Conservation (phyloP, 1,140 invertebrate genomes). For the Drosophila miranda region DNA sequence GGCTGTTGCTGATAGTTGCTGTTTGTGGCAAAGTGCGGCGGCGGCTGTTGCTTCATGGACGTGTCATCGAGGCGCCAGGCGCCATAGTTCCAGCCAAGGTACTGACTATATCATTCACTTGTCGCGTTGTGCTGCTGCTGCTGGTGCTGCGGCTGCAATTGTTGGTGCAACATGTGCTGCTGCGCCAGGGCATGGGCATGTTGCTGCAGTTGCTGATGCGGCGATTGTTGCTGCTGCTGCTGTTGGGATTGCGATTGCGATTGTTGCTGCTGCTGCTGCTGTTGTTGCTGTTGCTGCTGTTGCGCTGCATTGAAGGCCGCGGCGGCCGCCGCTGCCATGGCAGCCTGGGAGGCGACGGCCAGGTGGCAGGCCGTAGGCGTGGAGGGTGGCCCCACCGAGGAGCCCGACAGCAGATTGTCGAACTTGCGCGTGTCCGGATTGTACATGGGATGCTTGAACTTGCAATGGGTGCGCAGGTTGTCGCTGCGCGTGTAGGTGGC, state of each 20-base stretch:
- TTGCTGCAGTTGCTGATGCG: conserved; percentile 62
- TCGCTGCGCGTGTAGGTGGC: conserved; percentile 94
- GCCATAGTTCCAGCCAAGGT: conserved; percentile 74
- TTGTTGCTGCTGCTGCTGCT: conserved; percentile 62
- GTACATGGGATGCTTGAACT: conserved; percentile 92
- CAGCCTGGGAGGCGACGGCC: conserved; percentile 69
- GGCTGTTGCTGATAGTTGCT: conserved; percentile 34
- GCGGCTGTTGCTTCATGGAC: conserved; percentile 51
- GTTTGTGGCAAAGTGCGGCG: conserved; percentile 30
- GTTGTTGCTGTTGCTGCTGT: conserved; percentile 75
- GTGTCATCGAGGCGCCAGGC: conserved; percentile 69
- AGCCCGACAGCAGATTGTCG: conserved; percentile 85
- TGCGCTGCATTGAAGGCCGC: conserved; percentile 70
- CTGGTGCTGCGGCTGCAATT: conserved; percentile 68
- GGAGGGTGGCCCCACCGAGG: conserved; percentile 84
- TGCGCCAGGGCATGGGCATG: conserved; percentile 82
- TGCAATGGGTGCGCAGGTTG: conserved; percentile 93
- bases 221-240: conserved; percentile 50
- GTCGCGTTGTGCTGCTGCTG: conserved; percentile 78
- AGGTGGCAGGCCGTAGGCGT: conserved; percentile 82
- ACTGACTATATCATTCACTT: conserved; percentile 82
- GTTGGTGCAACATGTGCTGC: conserved; percentile 69
- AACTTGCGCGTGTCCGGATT: conserved; percentile 92
- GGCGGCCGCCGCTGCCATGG: conserved; percentile 77
- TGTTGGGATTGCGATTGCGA: conserved; percentile 39